phyloP scores from a whole-genome alignment of 2,888 invertebrate species.

The Lobophora halterata region DNA sequence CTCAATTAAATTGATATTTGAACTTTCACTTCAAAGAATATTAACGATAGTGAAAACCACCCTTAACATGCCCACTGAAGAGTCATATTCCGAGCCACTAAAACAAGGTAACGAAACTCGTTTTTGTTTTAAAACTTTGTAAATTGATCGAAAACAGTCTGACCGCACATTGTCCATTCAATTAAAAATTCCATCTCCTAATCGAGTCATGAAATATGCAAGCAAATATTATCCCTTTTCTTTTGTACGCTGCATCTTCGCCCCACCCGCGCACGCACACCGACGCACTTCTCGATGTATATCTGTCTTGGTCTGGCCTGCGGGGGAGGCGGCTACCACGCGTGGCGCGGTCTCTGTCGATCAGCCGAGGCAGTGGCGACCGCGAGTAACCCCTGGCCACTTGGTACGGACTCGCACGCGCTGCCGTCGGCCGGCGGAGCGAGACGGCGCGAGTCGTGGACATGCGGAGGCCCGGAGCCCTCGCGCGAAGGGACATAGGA shows the following conservation, averaged over 20 bases:
- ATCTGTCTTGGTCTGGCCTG: slow-evolving; percentile 58
- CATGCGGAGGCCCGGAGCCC: slow-evolving; percentile 75
- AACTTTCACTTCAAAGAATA: background rate
- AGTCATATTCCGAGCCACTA: background rate
- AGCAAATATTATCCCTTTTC: slow-evolving; percentile 81
- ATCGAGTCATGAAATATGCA: slow-evolving; percentile 81
- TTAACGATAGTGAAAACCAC: background rate
- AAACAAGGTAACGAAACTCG: background rate
- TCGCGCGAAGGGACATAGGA: slow-evolving; percentile 80
- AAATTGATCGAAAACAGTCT: slow-evolving; percentile 37
- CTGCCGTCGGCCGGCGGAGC: slow-evolving; percentile 74
- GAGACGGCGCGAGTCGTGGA: slow-evolving; percentile 73
- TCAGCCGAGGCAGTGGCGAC: slow-evolving; percentile 73
- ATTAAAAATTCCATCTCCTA: slow-evolving; percentile 81
- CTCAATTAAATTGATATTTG: background rate
- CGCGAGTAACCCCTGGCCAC: slow-evolving; percentile 81
- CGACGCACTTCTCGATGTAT: slow-evolving; percentile 72
- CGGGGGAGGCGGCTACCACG: slow-evolving; percentile 43
- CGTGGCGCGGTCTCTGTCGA: slow-evolving; percentile 63
- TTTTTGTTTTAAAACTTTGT: slow-evolving; percentile 1
- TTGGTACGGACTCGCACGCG: slow-evolving; percentile 79
- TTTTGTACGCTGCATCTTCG: slow-evolving; percentile 79
- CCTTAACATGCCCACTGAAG: background rate
- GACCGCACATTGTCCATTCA: slow-evolving; percentile 74
- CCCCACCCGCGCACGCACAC: slow-evolving; percentile 81